Evolutionary conservation across 2,113 vertebrate species (phyloP).

Genomic region (Zosterops pallidus): DNA sequence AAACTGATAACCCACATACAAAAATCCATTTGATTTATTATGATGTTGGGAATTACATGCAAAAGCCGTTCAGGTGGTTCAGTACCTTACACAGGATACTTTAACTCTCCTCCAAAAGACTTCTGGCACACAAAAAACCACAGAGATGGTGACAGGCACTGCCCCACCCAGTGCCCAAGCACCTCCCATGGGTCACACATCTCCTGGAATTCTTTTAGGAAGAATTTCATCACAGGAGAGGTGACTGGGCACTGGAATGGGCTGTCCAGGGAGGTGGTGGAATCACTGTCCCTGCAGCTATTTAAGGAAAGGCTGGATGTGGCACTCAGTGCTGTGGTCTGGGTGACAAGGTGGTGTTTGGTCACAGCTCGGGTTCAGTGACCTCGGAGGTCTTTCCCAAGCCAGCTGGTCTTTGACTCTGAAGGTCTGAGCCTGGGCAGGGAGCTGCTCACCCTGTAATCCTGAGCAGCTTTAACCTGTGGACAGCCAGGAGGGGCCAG

Average conservation of each 20-base stretch:
- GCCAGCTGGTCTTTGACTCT: background rate
- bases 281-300: background rate
- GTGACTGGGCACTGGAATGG: background rate
- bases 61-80: background rate
- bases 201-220: background rate
- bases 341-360: background rate
- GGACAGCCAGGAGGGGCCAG: rapidly evolving
- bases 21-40: background rate
- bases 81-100: background rate
- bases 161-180: background rate
- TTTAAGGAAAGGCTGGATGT: background rate
- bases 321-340: background rate
- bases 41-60: background rate
- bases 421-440: background rate
- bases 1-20: background rate
- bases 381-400: background rate
- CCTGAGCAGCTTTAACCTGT: background rate
- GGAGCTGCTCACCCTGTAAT: background rate
- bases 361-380: background rate
- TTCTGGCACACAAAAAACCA: background rate
- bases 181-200: rapidly evolving
- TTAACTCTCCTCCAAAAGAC: background rate
- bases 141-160: background rate
- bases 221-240: no score
- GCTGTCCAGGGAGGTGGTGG: background rate